Percentiles rank a stretch among this genome's conserved stretches.
Evolutionary conservation across 2,797 vertebrate species (phyloP).

Genomic region (Dendrocincla fuliginosa): DNA sequence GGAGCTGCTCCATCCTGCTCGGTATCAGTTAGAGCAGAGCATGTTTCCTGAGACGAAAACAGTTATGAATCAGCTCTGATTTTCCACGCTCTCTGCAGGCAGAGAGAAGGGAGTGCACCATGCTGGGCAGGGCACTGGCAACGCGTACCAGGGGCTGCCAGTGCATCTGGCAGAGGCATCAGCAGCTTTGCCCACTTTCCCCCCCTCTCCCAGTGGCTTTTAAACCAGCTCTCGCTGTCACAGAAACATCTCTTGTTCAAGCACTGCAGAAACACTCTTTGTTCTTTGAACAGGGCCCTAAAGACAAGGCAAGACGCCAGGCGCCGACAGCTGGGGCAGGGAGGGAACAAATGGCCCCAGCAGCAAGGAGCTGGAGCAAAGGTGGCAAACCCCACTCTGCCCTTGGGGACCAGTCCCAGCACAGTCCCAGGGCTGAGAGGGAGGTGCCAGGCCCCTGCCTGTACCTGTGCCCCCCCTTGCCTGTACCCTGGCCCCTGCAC

Average conservation of each 20-base stretch:
- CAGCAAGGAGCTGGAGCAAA: not conserved
- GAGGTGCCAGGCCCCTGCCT: not conserved
- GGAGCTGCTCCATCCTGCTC: not conserved
- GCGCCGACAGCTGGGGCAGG: not conserved
- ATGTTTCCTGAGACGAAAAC: not conserved
- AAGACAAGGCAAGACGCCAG: not conserved
- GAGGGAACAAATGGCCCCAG: not conserved
- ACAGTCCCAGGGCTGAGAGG: not conserved
- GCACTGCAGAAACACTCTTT: not conserved
- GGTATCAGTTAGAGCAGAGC: not conserved
- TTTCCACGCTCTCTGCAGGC: not conserved
- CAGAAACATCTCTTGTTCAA: constrained; percentile 13
- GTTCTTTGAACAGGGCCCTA: constrained; percentile 18
- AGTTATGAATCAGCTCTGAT: not conserved
- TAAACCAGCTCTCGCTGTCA: not conserved
- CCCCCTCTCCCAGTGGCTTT: not conserved
- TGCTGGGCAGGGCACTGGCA: not conserved
- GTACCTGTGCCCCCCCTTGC: not conserved
- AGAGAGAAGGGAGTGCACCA: not conserved
- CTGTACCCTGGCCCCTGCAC: not conserved
- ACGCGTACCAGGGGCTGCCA: not conserved
- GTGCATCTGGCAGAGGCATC: not conserved
- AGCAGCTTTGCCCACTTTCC: not conserved
- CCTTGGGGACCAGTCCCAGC: accelerated
- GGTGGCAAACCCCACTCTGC: not conserved